Conservation (phyloP, 2,797 vertebrate genomes). For the Mycteria americana region DNA sequence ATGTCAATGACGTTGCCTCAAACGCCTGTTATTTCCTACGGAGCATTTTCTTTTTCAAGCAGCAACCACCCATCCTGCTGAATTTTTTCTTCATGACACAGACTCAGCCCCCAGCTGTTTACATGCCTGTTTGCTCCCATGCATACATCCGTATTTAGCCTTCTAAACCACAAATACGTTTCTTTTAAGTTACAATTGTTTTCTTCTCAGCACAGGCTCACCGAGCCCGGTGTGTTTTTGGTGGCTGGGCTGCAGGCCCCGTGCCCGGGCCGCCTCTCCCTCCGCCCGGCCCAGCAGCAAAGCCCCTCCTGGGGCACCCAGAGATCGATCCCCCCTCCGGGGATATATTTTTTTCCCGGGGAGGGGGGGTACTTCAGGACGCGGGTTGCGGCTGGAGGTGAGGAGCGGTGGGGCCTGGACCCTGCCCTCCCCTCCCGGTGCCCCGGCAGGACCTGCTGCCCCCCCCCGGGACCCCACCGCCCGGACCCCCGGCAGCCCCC, state of each 20-base stretch:
- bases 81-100: background rate
- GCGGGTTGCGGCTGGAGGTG: background rate
- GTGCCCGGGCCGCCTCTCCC: background rate
- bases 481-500: no score
- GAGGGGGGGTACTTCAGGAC: background rate
- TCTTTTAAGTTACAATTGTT: rapidly evolving
- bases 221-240: background rate
- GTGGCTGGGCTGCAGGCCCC: background rate
- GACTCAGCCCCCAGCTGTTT: background rate
- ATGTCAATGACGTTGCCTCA: background rate
- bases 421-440: no score
- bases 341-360: background rate
- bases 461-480: no score
- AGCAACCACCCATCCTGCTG: background rate
- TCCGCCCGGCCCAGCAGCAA: background rate
- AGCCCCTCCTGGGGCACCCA: background rate
- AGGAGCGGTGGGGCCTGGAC: background rate
- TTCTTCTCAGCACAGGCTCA: background rate
- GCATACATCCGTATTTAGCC: background rate
- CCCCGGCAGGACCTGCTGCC: no score
- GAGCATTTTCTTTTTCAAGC: background rate
- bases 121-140: rapidly evolving
- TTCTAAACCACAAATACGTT: background rate
- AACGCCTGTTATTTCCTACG: background rate
- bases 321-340: rapidly evolving